Evolutionary conservation across 2,797 vertebrate species (phyloP), one percentile per base, ranked within the genome.

Genomic region (Tadarida brasiliensis): DNA sequence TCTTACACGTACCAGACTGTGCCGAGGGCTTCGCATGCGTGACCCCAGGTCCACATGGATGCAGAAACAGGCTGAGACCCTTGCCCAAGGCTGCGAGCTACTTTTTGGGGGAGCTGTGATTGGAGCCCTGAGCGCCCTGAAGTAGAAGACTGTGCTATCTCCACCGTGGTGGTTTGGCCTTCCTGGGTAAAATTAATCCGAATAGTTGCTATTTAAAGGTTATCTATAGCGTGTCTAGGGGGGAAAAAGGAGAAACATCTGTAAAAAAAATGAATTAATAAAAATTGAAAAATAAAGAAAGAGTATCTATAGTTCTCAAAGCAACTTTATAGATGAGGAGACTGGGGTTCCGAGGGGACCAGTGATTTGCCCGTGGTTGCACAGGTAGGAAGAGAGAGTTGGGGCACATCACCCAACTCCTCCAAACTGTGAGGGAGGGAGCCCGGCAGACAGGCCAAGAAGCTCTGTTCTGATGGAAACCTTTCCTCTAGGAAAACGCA

Each of bases 1-100:
- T n/a, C 77, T 65, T 9, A 12, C 71, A 11, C 39, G 2, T 8
- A 1, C 68, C 83, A 14, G 44, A 24, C 61, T 10, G 35, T 12
- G 3, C 20, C 10, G n/a, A 57, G 49, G 44, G 11, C 15, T 26
- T 73, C 20, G 0, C 3, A 0, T 0, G 59, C 16, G 0, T 39
- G 3, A 9, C 11, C 56, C 49, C 39, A 16, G 49, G 11, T 63
- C 65, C n/a, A 5, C 8, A 2, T 0, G 7, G 24, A 12, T 1
- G n/a, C 16, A 70, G 70, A 44, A 20, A 51, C 59, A 54, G 30
- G 90, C 59, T 1, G 44, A 86, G 56, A n/a, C 9, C 4, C 39
- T 6, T 17, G 39, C 30, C 24, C 14, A 0, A 2, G 17, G 26
- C 35, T 83, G 57, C 28, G 59, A 44, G 82, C 24, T 88, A 7